Base-by-base conservation (phyloP, 2,797 vertebrate species). In the Helarctos malayanus region DNA sequence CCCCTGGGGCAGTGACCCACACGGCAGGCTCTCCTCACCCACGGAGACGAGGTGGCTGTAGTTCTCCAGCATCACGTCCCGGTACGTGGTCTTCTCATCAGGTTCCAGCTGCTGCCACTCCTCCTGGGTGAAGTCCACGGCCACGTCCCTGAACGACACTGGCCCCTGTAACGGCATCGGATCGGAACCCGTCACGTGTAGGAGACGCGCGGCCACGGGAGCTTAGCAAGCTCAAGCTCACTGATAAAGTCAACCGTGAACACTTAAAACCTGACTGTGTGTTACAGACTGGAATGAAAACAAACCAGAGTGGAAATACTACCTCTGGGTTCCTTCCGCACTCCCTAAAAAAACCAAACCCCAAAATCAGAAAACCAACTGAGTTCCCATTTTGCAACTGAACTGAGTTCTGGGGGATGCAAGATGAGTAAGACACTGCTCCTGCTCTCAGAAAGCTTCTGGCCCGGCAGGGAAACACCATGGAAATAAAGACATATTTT, bases 51-150 rank as follows among this genome's bases (percentile, higher is more conserved):
- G 91, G 35, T 96, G 89, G 79, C 92, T 97, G 19, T 97, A 97
- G 94, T 91, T 97, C 90, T 97, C 97, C 61, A 97, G 47, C 97
- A 97, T 97, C 73, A 97, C 95, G 1, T 97, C 95, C 63, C 95
- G 57, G 71, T 97, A 97, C 2, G 92, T 96, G 3, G 52, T 84
- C 82, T 91, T 97, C 82, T 97, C 78, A 12, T 71, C 71, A 1
- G 85, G 27, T 27, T 95, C 96, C 65, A 97, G 95, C 38, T 96
- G 95, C 86, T 91, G 95, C 97, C 97, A 97, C 71, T 97, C 97
- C 85, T 97, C 97, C 57, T 68, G 90, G 29, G 97, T 96, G 82
- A 97, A 97, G 63, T 85, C 89, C 95, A 96, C 95, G 1, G 95
- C 97, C 92, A 97, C 97, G 0, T 97, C 97, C 59, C 2, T 93